Conservation (phyloP, 2,797 vertebrate genomes). For the Gouania willdenowi region DNA sequence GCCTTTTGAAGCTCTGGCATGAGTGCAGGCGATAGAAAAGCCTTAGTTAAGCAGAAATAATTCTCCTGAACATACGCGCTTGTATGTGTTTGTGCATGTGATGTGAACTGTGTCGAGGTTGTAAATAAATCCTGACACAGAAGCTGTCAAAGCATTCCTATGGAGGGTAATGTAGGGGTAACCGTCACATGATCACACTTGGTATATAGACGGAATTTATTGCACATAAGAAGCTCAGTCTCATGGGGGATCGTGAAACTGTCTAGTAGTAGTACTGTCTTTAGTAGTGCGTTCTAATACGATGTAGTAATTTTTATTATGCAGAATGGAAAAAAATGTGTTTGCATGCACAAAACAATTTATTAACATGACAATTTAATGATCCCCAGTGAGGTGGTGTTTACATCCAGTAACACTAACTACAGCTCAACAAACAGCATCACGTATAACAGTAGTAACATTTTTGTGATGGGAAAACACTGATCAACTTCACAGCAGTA, state of each 20-base stretch:
- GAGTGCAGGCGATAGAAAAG: constrained; percentile 40
- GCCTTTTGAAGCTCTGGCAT: constrained; percentile 15
- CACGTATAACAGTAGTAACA: constrained; percentile 2
- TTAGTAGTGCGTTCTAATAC: too few species aligned
- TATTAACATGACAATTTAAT: too few species aligned
- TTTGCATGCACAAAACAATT: too few species aligned
- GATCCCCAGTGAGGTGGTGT: constrained; percentile 5
- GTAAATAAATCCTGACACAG: constrained; percentile 59
- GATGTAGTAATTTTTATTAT: too few species aligned
- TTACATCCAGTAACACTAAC: constrained; percentile 2
- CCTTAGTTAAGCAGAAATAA: constrained; percentile 56
- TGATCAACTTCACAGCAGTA: constrained; percentile 17
- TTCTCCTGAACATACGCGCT: constrained; percentile 13
- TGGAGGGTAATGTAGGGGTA: constrained; percentile 24
- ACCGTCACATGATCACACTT: constrained; percentile 25
- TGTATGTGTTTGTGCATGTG: neutral
- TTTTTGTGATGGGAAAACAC: constrained; percentile 12
- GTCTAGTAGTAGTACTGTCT: too few species aligned
- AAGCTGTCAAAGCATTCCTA: constrained; percentile 23
- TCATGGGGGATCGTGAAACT: too few species aligned
- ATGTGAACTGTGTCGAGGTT: constrained; percentile 25
- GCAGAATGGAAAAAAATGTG: too few species aligned
- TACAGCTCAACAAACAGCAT: constrained; percentile 3
- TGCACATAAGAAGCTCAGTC: too few species aligned
- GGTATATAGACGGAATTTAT: too few species aligned